Evolutionary conservation across 2,113 vertebrate genomes (phyloP).

Genomic region (Spilogale gracilis): DNA sequence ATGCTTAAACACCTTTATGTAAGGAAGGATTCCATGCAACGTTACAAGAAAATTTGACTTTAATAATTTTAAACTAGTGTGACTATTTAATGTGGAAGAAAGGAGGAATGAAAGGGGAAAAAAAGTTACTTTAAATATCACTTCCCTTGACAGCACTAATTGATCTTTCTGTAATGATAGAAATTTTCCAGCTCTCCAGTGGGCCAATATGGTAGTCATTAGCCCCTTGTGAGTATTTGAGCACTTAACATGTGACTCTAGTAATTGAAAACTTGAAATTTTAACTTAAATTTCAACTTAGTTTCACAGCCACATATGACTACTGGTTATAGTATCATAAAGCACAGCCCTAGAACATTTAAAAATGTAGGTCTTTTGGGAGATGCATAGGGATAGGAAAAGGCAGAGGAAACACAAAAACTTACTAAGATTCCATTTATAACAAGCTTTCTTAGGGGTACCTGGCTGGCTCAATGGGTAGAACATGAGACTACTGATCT

Average conservation of each 20-base stretch:
- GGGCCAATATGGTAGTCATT: not conserved
- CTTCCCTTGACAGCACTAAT: not conserved
- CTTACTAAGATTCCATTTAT: not conserved
- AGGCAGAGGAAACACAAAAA: not conserved
- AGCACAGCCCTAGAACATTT: not conserved
- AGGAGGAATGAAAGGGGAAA: not conserved
- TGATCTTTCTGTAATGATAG: not conserved
- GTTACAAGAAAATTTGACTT: slow-evolving; percentile 3
- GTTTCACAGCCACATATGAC: not conserved
- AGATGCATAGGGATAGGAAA: not conserved
- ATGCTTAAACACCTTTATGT: not conserved
- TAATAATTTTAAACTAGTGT: slow-evolving; percentile 40
- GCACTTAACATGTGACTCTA: slow-evolving; percentile 25
- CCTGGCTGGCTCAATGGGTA: not conserved
- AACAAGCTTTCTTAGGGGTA: not conserved
- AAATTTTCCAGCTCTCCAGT: not conserved
- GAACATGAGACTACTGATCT: not conserved
- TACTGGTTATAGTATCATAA: not conserved
- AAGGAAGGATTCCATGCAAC: not conserved
- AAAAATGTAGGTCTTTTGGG: slow-evolving; percentile 20
- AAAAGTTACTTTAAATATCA: not conserved
- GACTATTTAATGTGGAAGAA: not conserved
- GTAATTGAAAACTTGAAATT: not conserved
- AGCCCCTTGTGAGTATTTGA: not conserved
- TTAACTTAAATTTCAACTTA: slow-evolving; percentile 9